A percentile compares a stretch with the other conserved stretches of the same genome.
Evolutionary conservation across 2,113 vertebrate genomes (phyloP).

Genomic region (Clinocottus analis): DNA sequence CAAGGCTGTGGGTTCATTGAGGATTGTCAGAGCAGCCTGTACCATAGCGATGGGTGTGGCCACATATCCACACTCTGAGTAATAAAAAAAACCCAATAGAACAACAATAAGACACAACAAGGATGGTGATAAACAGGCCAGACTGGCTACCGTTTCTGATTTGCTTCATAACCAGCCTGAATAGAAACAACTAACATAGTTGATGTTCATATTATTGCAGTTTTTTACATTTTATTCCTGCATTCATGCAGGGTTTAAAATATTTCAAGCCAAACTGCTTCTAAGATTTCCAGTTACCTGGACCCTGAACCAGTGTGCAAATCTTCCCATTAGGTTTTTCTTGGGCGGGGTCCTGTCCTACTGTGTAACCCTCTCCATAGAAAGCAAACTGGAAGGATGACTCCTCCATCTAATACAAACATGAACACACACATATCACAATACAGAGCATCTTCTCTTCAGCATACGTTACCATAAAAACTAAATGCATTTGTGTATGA

Average conservation of each 20-base stretch:
- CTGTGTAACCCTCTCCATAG: conserved; percentile 92
- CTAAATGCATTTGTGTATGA: not conserved
- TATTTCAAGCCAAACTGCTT: not conserved
- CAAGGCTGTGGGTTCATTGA: conserved; percentile 88
- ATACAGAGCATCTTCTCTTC: not conserved
- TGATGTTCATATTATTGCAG: not conserved
- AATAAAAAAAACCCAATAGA: conserved; percentile 28
- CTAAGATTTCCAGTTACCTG: conserved; percentile 82
- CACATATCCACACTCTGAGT: conserved; percentile 89
- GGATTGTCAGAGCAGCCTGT: conserved; percentile 90
- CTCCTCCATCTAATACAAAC: conserved; percentile 85
- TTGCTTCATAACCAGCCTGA: not conserved
- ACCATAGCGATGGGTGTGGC: conserved; percentile 94
- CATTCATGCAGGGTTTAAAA: not conserved
- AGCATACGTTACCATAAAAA: not conserved
- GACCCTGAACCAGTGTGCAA: conserved; percentile 92
- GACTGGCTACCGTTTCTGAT: not conserved
- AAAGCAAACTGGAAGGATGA: conserved; percentile 92
- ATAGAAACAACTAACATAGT: not conserved
- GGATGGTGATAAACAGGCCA: not conserved
- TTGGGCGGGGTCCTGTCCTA: conserved; percentile 82
- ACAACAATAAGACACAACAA: not conserved
- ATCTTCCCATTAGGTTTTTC: conserved; percentile 91
- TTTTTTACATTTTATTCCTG: not conserved
- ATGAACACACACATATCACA: not conserved